Conservation (phyloP, 2,888 invertebrate genomes). For the Lithophane socia region DNA sequence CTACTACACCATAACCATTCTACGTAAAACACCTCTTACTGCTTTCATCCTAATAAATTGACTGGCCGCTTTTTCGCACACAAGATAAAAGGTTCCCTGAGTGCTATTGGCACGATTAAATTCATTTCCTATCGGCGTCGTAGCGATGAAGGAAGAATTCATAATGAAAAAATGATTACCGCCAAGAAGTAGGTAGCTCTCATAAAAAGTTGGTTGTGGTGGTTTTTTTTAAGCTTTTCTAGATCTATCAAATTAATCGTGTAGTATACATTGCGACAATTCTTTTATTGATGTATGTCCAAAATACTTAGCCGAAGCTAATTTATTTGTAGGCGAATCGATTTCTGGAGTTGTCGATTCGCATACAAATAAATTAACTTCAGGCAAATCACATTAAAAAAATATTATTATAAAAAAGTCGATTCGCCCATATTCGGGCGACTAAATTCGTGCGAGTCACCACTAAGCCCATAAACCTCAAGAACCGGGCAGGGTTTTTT, state of each 20-base stretch:
- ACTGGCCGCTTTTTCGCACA: not conserved
- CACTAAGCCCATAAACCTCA: no score
- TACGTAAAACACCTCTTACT: not conserved
- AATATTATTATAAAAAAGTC: no score
- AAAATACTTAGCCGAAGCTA: not conserved
- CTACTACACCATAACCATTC: no score
- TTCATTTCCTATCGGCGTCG: not conserved
- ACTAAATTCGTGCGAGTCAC: no score
- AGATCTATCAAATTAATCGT: no score
- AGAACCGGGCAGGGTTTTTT: not conserved
- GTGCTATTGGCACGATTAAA: slow-evolving; percentile 23
- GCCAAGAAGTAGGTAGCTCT: not conserved
- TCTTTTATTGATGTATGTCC: not conserved
- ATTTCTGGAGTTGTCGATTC: no score
- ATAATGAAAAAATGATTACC: slow-evolving; percentile 7
- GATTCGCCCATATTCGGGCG: no score
- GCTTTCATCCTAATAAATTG: not conserved
- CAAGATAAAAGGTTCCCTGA: slow-evolving; percentile 21
- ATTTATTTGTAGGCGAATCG: no score
- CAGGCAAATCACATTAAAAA: no score
- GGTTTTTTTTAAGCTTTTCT: not conserved
- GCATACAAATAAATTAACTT: no score
- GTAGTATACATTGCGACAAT: no score
- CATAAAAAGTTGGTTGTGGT: not conserved
- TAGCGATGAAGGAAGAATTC: not conserved